These are phyloP conservation scores for Pammene fasciana DNA, from an alignment of 2,888 invertebrate genomes.

Conservation along the genomic window DNA sequence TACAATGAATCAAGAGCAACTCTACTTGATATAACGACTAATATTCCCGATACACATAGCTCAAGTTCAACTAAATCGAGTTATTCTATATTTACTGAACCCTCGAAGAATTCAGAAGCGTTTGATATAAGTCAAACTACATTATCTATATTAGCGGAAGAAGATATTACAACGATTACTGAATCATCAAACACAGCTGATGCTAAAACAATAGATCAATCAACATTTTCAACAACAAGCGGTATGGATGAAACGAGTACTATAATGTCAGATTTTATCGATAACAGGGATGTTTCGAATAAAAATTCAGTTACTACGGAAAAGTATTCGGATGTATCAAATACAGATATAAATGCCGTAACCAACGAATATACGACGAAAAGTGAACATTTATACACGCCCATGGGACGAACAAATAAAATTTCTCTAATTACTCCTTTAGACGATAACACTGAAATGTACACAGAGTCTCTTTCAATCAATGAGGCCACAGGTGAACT, in stretches of 20 bases:
- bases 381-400: conserved; percentile 1
- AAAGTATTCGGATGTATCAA: conserved; percentile 1
- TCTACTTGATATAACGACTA: background rate
- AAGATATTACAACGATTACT: conserved; percentile 6
- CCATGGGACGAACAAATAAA: conserved; percentile 1
- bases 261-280: background rate
- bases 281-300: background rate
- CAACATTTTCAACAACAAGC: background rate
- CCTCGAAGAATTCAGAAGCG: conserved; percentile 5
- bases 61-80: background rate
- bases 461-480: conserved; percentile 9
- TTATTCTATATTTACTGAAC: background rate
- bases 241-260: background rate
- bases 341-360: background rate
- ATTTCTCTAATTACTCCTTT: conserved; percentile 4
- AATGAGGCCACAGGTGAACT: background rate
- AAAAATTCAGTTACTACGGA: background rate
- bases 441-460: background rate
- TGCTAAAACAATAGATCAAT: background rate
- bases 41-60: background rate
- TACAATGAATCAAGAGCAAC: background rate
- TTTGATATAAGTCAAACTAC: conserved; percentile 10
- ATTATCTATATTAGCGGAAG: background rate
- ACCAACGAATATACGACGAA: background rate
- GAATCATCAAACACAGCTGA: background rate